These are phyloP conservation scores for Cotesia typhae DNA, from an alignment of 1,140 invertebrate genomes.

Conservation along the genomic window DNA sequence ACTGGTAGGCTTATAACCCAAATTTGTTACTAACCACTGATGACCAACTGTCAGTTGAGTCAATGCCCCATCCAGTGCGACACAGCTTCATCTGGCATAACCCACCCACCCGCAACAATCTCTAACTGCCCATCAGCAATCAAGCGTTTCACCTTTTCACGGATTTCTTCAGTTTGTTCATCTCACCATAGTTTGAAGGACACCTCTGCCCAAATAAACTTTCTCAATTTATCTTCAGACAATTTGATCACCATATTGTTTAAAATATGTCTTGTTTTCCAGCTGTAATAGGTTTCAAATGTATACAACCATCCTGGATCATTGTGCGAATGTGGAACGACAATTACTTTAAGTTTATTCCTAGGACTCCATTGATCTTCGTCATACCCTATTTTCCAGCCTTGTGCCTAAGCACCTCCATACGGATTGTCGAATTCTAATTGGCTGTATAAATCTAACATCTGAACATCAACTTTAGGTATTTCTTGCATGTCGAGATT, in stretches of 20 bases:
- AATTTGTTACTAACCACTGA: slow-evolving; percentile 87
- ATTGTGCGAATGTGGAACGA: slow-evolving; percentile 97
- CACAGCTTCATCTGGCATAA: slow-evolving; percentile 98
- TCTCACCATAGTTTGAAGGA: slow-evolving; percentile 96
- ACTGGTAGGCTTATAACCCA: slow-evolving; percentile 81
- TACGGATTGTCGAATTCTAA: slow-evolving; percentile 94
- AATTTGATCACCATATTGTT: slow-evolving; percentile 90
- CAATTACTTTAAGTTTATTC: slow-evolving; percentile 90
- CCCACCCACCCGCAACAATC: slow-evolving; percentile 96
- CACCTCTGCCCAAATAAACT: slow-evolving; percentile 98
- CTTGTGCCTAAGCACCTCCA: slow-evolving; percentile 99
- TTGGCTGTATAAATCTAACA: slow-evolving; percentile 87
- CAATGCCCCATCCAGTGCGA: slow-evolving; percentile 91
- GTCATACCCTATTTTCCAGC: slow-evolving; percentile 88
- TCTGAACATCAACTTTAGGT: slow-evolving; percentile 70
- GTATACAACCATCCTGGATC: slow-evolving; percentile 98
- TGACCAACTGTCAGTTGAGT: slow-evolving; percentile 94
- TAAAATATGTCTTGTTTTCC: slow-evolving; percentile 89
- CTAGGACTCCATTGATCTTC: slow-evolving; percentile 78
- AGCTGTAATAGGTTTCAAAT: slow-evolving; percentile 91
- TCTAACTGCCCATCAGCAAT: slow-evolving; percentile 76
- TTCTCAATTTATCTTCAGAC: slow-evolving; percentile 77
- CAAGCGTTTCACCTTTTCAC: slow-evolving; percentile 75
- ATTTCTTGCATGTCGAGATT: slow-evolving; percentile 53
- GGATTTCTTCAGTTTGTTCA: slow-evolving; percentile 75